Conservation (phyloP, 37 sponge, comb jelly and placozoan species). For the Agelas oroides region DNA sequence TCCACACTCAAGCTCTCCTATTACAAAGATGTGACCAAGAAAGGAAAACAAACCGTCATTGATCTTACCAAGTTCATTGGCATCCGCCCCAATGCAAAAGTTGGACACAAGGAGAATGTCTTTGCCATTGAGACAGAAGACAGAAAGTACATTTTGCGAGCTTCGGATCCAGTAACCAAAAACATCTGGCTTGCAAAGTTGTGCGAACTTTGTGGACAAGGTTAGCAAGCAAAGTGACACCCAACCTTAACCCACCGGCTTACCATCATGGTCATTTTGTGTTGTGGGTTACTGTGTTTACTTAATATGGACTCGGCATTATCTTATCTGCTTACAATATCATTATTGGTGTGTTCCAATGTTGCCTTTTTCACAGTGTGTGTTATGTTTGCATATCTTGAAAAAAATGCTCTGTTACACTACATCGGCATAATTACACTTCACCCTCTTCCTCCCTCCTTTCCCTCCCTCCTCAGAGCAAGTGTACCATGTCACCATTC, state of each 20-base stretch:
- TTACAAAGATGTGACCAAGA: constrained; percentile 65
- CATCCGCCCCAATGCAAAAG: constrained; percentile 69
- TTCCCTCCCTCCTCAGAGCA: constrained; percentile 56
- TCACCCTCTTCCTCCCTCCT: neutral
- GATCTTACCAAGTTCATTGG: constrained; percentile 66
- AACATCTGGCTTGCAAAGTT: constrained; percentile 86
- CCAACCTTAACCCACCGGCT: too few relatives aligned
- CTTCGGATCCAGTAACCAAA: constrained; percentile 65
- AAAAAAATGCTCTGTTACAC: too few relatives aligned
- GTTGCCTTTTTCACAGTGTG: too few relatives aligned
- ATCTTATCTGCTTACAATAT: too few relatives aligned
- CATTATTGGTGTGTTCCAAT: too few relatives aligned
- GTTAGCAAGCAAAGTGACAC: constrained; percentile 1
- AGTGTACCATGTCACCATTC: constrained; percentile 75
- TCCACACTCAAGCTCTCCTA: constrained; percentile 56
- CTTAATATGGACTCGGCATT: too few relatives aligned
- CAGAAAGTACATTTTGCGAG: constrained; percentile 73
- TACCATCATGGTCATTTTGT: too few relatives aligned
- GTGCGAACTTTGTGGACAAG: constrained; percentile 74
- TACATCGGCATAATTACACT: too few relatives aligned
- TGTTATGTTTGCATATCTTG: too few relatives aligned
- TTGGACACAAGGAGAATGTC: constrained; percentile 62
- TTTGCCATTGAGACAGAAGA: constrained; percentile 82
- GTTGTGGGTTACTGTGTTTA: too few relatives aligned
- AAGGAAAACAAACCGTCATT: constrained; percentile 38